phyloP scores from a whole-genome alignment of 2,113 vertebrate species.

The Anthoscopus minutus region DNA sequence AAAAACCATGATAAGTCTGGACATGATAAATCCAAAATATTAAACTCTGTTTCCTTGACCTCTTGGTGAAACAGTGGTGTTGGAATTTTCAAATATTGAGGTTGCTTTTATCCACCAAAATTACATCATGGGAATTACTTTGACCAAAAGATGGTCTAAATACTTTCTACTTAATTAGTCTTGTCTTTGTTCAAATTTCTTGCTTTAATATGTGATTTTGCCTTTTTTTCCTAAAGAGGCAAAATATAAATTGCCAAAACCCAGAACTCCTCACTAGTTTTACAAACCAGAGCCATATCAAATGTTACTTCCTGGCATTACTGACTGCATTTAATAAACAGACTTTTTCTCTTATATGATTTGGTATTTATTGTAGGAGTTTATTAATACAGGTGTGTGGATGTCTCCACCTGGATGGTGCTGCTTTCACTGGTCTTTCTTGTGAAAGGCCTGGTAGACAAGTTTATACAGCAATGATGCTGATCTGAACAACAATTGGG shows the following conservation, averaged over 20 bases:
- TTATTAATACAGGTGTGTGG: neutral
- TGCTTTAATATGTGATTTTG: neutral
- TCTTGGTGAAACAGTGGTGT: neutral
- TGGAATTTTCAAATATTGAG: neutral
- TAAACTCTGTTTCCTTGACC: neutral
- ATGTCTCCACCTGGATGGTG: neutral
- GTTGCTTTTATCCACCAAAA: neutral
- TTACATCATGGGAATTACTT: neutral
- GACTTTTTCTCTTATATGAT: neutral
- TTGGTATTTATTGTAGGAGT: neutral
- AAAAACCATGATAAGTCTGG: neutral
- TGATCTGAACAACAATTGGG: neutral
- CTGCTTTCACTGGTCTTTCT: neutral
- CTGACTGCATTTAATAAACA: slow-evolving; percentile 21
- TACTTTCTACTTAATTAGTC: neutral
- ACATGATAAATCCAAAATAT: neutral
- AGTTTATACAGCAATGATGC: fast-evolving
- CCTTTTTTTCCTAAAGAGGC: neutral
- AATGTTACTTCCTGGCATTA: neutral
- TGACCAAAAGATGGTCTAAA: neutral
- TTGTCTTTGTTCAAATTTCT: neutral
- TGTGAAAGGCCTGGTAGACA: neutral
- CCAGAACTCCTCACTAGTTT: neutral
- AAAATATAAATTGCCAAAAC: neutral
- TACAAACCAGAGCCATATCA: neutral